These are phyloP conservation scores for Scolopax rusticola DNA, from an alignment of 2,797 vertebrate species.

Conservation along the genomic window DNA sequence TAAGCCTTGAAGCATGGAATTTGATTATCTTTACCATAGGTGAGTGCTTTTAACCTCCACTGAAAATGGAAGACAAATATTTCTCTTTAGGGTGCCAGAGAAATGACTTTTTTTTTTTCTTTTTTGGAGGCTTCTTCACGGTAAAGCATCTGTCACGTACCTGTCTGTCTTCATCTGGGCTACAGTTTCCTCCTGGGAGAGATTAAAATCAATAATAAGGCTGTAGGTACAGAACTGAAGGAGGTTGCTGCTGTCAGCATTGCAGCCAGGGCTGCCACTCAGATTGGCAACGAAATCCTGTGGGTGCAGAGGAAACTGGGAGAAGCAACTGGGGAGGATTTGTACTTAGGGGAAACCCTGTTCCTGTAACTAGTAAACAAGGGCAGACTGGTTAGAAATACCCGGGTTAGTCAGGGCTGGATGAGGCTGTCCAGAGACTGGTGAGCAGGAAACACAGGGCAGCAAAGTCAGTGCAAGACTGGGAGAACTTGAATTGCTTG, in stretches of 20 bases:
- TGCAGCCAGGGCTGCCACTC: fast-evolving
- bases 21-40: slow-evolving; percentile 28
- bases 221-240: neutral
- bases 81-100: neutral
- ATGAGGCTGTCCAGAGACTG: neutral
- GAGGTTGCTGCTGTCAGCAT: neutral
- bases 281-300: neutral
- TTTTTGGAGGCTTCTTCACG: neutral
- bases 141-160: neutral
- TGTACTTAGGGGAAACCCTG: neutral
- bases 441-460: neutral
- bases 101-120: neutral
- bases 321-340: neutral
- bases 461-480: neutral
- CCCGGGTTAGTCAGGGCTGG: neutral
- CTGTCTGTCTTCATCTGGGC: neutral
- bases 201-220: neutral
- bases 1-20: slow-evolving; percentile 43
- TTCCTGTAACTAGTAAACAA: neutral
- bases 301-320: neutral
- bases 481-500: neutral
- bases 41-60: neutral
- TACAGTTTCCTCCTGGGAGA: neutral
- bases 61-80: neutral
- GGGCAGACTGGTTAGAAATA: neutral